phyloP scores from a whole-genome alignment of 2,113 vertebrate genomes.

The Boleophthalmus pectinirostris region DNA sequence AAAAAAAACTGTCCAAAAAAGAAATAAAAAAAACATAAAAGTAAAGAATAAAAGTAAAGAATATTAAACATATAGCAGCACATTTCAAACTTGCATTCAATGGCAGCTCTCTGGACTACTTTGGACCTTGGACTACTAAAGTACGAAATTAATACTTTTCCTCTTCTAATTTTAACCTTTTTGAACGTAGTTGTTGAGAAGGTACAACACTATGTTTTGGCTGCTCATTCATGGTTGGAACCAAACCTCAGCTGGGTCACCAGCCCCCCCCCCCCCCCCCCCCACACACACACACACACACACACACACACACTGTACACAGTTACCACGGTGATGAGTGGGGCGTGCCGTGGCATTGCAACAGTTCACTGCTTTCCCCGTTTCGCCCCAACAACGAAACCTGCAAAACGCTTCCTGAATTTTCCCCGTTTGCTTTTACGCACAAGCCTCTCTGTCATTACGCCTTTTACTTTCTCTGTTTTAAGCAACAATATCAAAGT shows the following conservation, averaged over 20 bases:
- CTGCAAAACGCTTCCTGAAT: slow-evolving; percentile 52
- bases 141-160: background rate
- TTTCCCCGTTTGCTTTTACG: slow-evolving; percentile 3
- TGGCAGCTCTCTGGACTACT: background rate
- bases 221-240: background rate
- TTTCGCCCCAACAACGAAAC: slow-evolving; percentile 59
- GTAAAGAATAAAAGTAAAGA: too few relatives aligned
- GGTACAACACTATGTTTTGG: background rate
- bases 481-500: background rate
- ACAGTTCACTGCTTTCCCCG: slow-evolving; percentile 57
- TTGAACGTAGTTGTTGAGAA: background rate
- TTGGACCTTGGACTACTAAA: too few relatives aligned
- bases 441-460: background rate
- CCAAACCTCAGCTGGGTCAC: slow-evolving; percentile 42
- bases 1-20: too few relatives aligned
- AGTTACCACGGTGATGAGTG: slow-evolving; percentile 56
- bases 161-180: background rate
- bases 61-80: too few relatives aligned
- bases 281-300: too few relatives aligned
- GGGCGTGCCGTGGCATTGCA: slow-evolving; percentile 60
- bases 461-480: background rate
- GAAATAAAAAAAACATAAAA: too few relatives aligned
- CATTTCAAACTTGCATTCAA: background rate
- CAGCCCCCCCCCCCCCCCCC: background rate
- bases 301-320: slow-evolving; percentile 13